phyloP scores from a whole-genome alignment of 2,888 invertebrate genomes.

The Hypomecis atomaria region DNA sequence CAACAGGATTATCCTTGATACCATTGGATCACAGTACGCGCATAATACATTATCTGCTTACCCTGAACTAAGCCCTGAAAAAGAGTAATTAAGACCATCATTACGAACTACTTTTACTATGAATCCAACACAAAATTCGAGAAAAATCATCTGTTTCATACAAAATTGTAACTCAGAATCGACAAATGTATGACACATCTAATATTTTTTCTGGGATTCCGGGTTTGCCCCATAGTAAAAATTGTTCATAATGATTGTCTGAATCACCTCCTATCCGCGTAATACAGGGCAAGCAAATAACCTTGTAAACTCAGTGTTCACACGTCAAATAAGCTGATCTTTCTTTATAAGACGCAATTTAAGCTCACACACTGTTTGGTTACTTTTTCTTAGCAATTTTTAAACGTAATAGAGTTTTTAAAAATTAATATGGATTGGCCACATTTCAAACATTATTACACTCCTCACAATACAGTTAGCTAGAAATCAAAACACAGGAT shows the following conservation, averaged over 20 bases:
- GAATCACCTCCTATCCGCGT: no score
- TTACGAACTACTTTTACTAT: no score
- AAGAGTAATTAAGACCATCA: no score
- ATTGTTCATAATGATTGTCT: no score
- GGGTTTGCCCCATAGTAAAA: no score
- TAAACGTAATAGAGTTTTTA: neutral
- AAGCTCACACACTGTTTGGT: constrained; percentile 16
- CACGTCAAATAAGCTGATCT: constrained; percentile 3
- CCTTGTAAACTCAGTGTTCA: neutral
- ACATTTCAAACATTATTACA: constrained; percentile 14
- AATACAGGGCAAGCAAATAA: no score
- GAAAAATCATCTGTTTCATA: no score
- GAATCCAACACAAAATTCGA: no score
- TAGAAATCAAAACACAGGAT: constrained; percentile 5
- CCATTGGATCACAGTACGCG: neutral
- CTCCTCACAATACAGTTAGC: constrained; percentile 5
- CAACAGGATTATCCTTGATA: constrained; percentile 9
- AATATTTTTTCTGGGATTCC: no score
- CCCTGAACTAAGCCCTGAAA: no score
- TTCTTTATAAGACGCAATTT: constrained; percentile 8
- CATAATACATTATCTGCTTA: neutral
- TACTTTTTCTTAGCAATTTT: neutral
- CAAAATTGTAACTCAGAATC: no score
- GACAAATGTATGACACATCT: no score
- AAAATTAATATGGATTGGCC: neutral